Base-by-base conservation (phyloP, 2,113 vertebrate species). In the Hippocampus guttulatus region DNA sequence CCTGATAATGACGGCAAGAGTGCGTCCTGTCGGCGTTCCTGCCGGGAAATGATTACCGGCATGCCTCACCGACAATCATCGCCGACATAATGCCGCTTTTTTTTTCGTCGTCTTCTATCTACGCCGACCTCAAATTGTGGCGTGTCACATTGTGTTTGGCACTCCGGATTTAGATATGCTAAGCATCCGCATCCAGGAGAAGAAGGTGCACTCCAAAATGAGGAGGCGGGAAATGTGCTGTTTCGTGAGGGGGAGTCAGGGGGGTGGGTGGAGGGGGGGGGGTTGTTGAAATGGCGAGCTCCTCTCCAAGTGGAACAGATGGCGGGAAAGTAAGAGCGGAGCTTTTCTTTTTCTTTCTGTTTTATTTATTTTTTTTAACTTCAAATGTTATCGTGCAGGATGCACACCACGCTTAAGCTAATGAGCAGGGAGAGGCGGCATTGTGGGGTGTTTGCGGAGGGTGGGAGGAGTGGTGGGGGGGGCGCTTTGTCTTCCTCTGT, bases 221-320 rank as follows among this genome's bases (percentile, higher is more conserved):
- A 47, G 43, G 43, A 65, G 64, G 64, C 41, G 64, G 64, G 64
- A 45, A 27, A 47, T 45, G 64, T 65, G 41, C 41, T 15, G 64
- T 23, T 65, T 16, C n/a, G 21, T 14, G 64, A 16, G 63, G 25
- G 25, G 23, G 6, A 40, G 20, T 43, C 33, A 33, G 33, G 33
- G 40, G 40, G 27, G 16, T 30, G 57, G 12, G 2, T 30, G 7
- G 30, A 5, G 27, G 61, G 27, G 27, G 16, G n/a, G 23, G 5
- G 27, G 41, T 65, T 47, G 43, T 47, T 30, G 23, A 65, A 65
- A 65, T 65, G 64, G 64, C 64, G n/a, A 65, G 43, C 43, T 65
- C 64, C 15, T 65, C 64, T 65, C 64, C 64, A 65, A 65, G 64
- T 65, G 64, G 64, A 65, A 65, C 64, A 65, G 64, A 65, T 65